A percentile compares a stretch with the other conserved stretches of the same genome.
Evolutionary conservation across 2,888 invertebrate species (phyloP).

Genomic region (Acrobeloides nanus): DNA sequence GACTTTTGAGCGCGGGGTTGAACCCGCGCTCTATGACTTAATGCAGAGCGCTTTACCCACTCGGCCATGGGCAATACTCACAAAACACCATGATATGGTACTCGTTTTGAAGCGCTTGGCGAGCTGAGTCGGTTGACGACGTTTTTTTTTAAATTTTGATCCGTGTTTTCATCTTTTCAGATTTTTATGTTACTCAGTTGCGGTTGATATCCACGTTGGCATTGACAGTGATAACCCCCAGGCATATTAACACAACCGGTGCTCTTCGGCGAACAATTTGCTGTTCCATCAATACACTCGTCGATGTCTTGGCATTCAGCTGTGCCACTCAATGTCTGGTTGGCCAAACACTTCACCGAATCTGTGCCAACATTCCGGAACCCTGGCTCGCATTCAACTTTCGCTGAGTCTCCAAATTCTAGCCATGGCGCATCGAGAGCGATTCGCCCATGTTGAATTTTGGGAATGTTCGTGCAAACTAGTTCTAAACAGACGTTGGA

Average conservation of each 20-base stretch:
- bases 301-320: conserved; percentile 49
- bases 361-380: conserved; percentile 41
- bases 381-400: conserved; percentile 44
- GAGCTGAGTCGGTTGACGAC: no score
- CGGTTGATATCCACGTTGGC: conserved; percentile 46
- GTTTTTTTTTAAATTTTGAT: no score
- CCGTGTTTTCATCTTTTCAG: no score
- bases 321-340: conserved; percentile 46
- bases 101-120: no score
- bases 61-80: no score
- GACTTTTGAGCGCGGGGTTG: no score
- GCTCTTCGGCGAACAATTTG: conserved; percentile 35
- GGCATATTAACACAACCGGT: conserved; percentile 46
- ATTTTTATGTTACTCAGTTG: conserved; percentile 49
- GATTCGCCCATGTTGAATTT: conserved; percentile 40
- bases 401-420: conserved; percentile 44
- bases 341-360: conserved; percentile 46
- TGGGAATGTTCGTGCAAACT: conserved; percentile 40
- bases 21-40: no score
- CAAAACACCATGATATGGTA: no score
- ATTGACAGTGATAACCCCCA: conserved; percentile 51
- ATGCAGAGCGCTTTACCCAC: no score
- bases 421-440: conserved; percentile 12
- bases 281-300: conserved; percentile 44
- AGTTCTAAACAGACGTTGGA: no score